phyloP scores from a whole-genome alignment of 2,888 invertebrate species.

The Caenorhabditis drosophilae region DNA sequence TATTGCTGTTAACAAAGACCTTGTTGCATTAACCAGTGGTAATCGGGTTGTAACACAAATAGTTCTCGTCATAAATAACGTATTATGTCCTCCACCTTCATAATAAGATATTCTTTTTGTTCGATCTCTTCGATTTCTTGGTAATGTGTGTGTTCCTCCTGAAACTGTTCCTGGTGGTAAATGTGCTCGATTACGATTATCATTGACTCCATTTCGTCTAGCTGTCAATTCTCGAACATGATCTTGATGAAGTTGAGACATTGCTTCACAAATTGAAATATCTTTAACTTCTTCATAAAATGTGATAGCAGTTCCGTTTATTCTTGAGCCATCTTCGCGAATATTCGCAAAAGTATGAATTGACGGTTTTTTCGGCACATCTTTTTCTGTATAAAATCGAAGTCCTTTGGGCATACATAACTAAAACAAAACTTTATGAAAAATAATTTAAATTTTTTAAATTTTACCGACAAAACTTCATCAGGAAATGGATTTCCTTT shows the following conservation, averaged over 20 bases:
- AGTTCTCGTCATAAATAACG: constrained; percentile 87
- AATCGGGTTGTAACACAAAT: constrained; percentile 89
- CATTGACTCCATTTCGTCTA: constrained; percentile 12
- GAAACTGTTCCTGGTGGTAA: constrained; percentile 57
- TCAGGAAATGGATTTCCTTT: constrained; percentile 74
- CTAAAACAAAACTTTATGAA: constrained; percentile 74
- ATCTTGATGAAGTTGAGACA: constrained; percentile 88
- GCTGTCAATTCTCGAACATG: constrained; percentile 67
- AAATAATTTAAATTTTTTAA: not conserved
- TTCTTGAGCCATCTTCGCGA: constrained; percentile 90
- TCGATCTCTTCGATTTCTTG: constrained; percentile 52
- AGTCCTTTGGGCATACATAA: constrained; percentile 92
- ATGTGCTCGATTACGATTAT: constrained; percentile 37
- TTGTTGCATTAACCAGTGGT: constrained; percentile 83
- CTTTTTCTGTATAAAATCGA: constrained; percentile 91
- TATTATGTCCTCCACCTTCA: constrained; percentile 86
- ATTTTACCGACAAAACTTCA: constrained; percentile 90
- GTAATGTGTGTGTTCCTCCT: constrained; percentile 66
- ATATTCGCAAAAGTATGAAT: constrained; percentile 98
- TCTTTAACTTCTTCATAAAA: constrained; percentile 93
- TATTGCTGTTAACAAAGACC: constrained; percentile 78
- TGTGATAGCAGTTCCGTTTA: constrained; percentile 90
- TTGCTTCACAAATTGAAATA: constrained; percentile 88
- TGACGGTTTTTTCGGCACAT: constrained; percentile 72
- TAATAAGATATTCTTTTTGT: constrained; percentile 73